Evolutionary conservation across 1,140 invertebrate species (phyloP).

Genomic region (Mercenaria mercenaria): DNA sequence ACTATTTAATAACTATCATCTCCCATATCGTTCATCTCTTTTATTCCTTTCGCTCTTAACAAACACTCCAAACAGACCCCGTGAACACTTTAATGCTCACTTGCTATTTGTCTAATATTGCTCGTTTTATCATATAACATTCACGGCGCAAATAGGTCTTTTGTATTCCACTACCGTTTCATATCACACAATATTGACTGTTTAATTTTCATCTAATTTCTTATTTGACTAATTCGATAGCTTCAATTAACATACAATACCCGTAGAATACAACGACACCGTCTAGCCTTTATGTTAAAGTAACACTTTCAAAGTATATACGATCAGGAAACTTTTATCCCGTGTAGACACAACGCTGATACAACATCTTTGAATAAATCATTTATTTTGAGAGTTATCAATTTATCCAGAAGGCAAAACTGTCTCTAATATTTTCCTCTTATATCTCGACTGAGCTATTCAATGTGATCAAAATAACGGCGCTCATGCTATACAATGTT

Average conservation of each 20-base stretch:
- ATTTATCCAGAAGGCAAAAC: conserved; percentile 19
- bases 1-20: not conserved
- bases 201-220: conserved; percentile 24
- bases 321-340: not conserved
- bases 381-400: not conserved
- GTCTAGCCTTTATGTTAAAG: not conserved
- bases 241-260: not conserved
- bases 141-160: not conserved
- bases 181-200: not conserved
- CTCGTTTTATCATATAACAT: not conserved
- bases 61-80: not conserved
- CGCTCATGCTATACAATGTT: not conserved
- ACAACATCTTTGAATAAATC: not conserved
- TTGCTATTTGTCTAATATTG: not conserved
- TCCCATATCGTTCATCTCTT: not conserved
- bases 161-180: not conserved
- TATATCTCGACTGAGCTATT: not conserved
- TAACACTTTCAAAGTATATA: not conserved
- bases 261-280: not conserved
- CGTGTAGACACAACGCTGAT: not conserved
- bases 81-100: not conserved
- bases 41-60: not conserved
- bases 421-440: not conserved
- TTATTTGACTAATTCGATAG: conserved; percentile 1
- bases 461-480: conserved; percentile 18